phyloP scores from a whole-genome alignment of 1,140 invertebrate genomes.

The Seison nebaliae region DNA sequence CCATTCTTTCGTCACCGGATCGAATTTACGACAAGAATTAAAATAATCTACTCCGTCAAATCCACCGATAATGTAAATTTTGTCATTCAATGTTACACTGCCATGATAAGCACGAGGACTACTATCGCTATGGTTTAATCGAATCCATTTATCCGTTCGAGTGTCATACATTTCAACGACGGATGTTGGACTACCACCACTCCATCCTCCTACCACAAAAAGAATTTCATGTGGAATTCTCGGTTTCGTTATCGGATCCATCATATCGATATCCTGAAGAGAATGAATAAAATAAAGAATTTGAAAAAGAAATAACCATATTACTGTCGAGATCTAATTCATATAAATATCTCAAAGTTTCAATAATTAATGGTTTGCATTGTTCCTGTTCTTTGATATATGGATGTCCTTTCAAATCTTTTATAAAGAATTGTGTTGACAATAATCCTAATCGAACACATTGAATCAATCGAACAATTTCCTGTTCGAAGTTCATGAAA shows the following conservation, averaged over 20 bases:
- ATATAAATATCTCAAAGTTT: constrained; percentile 43
- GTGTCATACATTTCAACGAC: constrained; percentile 46
- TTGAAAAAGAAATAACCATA: constrained; percentile 13
- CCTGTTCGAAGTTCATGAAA: background rate
- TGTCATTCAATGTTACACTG: constrained; percentile 14
- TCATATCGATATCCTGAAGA: constrained; percentile 1
- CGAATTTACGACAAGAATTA: constrained; percentile 16
- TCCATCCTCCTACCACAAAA: constrained; percentile 46
- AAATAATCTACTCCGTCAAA: constrained; percentile 18
- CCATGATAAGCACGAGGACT: constrained; percentile 17
- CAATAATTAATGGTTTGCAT: constrained; percentile 43
- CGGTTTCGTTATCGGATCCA: constrained; percentile 20
- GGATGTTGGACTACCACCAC: constrained; percentile 39
- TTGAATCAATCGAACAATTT: constrained; percentile 5
- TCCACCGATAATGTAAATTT: constrained; percentile 17
- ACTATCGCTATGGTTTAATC: constrained; percentile 1
- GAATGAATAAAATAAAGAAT: constrained; percentile 10
- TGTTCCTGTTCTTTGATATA: constrained; percentile 35
- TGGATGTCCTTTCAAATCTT: constrained; percentile 33
- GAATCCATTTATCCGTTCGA: background rate
- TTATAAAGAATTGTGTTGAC: constrained; percentile 5
- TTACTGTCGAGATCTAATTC: constrained; percentile 32
- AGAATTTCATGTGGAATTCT: constrained; percentile 33
- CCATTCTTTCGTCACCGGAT: constrained; percentile 15
- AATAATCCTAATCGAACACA: constrained; percentile 6